Base-by-base conservation (phyloP, 2,888 invertebrate species). In the Argyra leucocephala region DNA sequence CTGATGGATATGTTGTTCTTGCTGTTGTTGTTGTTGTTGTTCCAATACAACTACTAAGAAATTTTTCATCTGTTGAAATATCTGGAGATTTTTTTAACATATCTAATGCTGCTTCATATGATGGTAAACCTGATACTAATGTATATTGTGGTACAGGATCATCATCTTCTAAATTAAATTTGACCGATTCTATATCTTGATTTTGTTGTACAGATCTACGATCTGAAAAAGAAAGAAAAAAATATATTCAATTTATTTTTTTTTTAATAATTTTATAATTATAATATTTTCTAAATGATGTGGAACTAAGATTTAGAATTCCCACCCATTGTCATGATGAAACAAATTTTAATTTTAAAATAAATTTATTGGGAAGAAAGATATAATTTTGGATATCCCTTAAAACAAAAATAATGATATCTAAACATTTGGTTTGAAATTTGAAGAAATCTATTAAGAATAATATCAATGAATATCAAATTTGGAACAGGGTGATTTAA, bases 91-190 rank as follows among this genome's bases (percentile, higher is more conserved):
- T 80, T 64, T 82, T 80, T 71, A 85, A 75, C 73, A 85, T 81
- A 73, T 84, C 82, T 72, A 86, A 71, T 3, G 86, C 86, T 69
- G 85, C 85, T 66, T 85, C 85, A 75, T 86, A 86, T 62, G 82
- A 82, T 23, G 86, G 86, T 64, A 86, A 74, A 18, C 86, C 86
- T 23, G 86, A 85, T 60, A 85, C 86, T 63, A 85, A 76, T 12
- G 85, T 85, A 74, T 86, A 86, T 71, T 83, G 84, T 37, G 86
- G 86, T 67, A 86, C 78, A 15, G 83, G 83, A 71, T 84, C 85
- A n/a, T 80, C 74, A 64, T 77, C 75, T 63, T 74, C 72, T 3
- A 31, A 10, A 61, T 75, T 75, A 26, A 78, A 63, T 71, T 79
- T 79, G 62, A 74, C 69, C 57, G 76, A 74, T 71, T 79, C 79